Percentiles rank a stretch among this genome's conserved stretches.
Conservation (phyloP, 2,888 invertebrate genomes). For the Latrodectus hesperus region DNA sequence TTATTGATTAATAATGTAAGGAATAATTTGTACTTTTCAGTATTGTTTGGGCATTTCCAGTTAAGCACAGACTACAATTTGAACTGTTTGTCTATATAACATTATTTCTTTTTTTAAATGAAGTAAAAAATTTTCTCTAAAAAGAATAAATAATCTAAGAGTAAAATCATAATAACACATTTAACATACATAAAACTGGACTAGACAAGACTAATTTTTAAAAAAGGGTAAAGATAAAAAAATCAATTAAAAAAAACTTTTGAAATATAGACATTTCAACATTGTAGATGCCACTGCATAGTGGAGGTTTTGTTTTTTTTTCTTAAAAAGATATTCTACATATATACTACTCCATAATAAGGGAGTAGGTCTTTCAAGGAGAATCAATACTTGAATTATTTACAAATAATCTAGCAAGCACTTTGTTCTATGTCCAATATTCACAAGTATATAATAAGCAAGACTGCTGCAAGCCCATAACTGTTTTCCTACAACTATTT, state of each 20-base stretch:
- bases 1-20: too few species aligned
- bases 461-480: conserved; percentile 35
- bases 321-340: conserved; percentile 32
- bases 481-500: conserved; percentile 45
- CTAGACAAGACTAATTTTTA: too few species aligned
- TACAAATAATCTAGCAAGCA: conserved; percentile 64
- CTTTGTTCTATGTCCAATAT: conserved; percentile 66
- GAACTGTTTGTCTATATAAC: too few species aligned
- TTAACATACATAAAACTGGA: too few species aligned
- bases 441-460: conserved; percentile 56
- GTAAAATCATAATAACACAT: too few species aligned
- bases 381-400: conserved; percentile 60
- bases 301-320: conserved; percentile 1
- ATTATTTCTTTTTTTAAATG: too few species aligned
- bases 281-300: conserved; percentile 46
- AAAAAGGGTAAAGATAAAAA: too few species aligned
- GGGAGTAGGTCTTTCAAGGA: conserved; percentile 31
- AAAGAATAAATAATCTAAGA: too few species aligned
- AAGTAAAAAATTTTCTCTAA: too few species aligned
- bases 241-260: background rate
- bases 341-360: conserved; percentile 34
- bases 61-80: too few species aligned
- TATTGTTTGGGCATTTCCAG: too few species aligned
- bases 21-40: too few species aligned
- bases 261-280: background rate